A percentile compares a stretch with the other conserved stretches of the same genome.
phyloP scores from a whole-genome alignment of 1,140 invertebrate species.

The Drosophila ohnishii region DNA sequence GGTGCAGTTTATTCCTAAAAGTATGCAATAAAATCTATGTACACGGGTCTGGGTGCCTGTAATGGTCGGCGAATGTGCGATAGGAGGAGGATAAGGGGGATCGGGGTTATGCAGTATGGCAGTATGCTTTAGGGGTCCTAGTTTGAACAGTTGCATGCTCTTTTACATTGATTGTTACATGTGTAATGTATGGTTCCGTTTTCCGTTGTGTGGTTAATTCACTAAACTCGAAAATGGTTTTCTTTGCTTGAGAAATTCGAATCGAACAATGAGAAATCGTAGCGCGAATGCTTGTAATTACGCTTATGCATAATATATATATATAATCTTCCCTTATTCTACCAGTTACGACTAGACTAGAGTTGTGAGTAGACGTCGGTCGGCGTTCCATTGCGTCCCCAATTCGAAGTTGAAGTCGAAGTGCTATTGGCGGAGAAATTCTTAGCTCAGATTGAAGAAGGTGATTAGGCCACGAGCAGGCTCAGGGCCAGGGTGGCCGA shows the following conservation, averaged over 20 bases:
- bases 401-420: conserved; percentile 39
- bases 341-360: conserved; percentile 40
- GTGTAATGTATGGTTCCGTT: conserved; percentile 68
- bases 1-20: conserved; percentile 72
- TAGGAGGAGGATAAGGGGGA: not conserved
- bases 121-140: conserved; percentile 42
- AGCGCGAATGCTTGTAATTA: conserved; percentile 32
- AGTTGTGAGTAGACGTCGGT: conserved; percentile 32
- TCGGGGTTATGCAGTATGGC: conserved; percentile 6
- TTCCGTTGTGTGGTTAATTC: conserved; percentile 45
- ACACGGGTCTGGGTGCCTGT: conserved; percentile 63
- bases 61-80: conserved; percentile 45
- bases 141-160: conserved; percentile 66
- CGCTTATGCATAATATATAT: conserved; percentile 17
- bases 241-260: conserved; percentile 45
- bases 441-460: conserved; percentile 53
- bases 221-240: conserved; percentile 38
- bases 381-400: conserved; percentile 10
- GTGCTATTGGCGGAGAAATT: conserved; percentile 76
- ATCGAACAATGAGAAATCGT: conserved; percentile 48
- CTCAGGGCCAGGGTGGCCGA: conserved; percentile 58
- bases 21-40: conserved; percentile 80
- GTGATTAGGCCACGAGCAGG: conserved; percentile 59
- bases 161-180: conserved; percentile 80
- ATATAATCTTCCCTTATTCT: conserved; percentile 23